Evolutionary conservation across 2,113 vertebrate species (phyloP).

Genomic region (Phylloscopus trochiloides): DNA sequence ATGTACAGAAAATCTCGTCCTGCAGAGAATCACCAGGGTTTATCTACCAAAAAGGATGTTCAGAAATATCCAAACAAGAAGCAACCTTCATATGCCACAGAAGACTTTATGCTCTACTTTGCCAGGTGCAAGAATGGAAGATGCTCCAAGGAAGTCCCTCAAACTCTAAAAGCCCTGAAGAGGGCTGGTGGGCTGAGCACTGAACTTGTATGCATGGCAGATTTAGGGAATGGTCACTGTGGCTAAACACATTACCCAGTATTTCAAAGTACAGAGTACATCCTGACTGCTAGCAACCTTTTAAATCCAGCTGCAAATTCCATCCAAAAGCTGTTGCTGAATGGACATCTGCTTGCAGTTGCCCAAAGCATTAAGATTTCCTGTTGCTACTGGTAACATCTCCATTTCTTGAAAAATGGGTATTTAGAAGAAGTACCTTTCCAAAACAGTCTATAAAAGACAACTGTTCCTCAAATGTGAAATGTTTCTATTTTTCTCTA

Average conservation of each 20-base stretch:
- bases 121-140: neutral
- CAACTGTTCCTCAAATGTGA: neutral
- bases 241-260: neutral
- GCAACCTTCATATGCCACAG: neutral
- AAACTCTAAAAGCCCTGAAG: neutral
- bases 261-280: neutral
- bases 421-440: neutral
- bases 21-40: neutral
- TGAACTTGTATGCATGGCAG: neutral
- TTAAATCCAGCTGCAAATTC: neutral
- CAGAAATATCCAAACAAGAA: neutral
- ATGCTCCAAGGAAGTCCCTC: neutral
- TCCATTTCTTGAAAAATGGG: neutral
- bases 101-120: neutral
- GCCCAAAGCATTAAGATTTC: neutral
- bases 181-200: neutral
- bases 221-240: rapidly evolving
- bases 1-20: neutral
- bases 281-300: neutral
- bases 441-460: neutral
- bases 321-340: neutral
- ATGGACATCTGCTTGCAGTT: neutral
- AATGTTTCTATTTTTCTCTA: neutral
- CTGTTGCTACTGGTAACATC: neutral
- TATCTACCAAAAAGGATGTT: neutral